Percentiles rank a stretch among this genome's conserved stretches.
Evolutionary conservation across 2,797 vertebrate genomes (phyloP).

Genomic region (Garrulus glandarius): DNA sequence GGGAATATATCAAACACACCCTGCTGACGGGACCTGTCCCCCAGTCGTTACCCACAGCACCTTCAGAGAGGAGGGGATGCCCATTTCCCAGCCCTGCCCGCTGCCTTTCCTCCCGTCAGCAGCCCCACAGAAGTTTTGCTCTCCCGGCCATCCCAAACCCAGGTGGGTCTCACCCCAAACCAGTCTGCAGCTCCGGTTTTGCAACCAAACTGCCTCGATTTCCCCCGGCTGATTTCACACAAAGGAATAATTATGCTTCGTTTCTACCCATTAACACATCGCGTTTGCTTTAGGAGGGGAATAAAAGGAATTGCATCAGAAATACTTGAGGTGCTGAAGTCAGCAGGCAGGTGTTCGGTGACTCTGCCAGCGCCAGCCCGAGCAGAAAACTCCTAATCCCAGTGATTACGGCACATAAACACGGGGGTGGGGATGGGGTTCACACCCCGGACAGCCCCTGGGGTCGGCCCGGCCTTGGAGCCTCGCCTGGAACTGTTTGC

Average conservation of each 20-base stretch:
- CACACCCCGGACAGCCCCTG: neutral
- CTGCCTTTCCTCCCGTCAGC: neutral
- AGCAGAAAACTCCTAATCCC: neutral
- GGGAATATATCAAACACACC: neutral
- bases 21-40: neutral
- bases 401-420: neutral
- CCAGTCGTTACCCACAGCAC: neutral
- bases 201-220: neutral
- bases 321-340: constrained; percentile 31
- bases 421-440: neutral
- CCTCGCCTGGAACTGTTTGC: neutral
- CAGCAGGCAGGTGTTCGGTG: constrained; percentile 13
- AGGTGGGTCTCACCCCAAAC: neutral
- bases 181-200: neutral
- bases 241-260: neutral
- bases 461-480: neutral
- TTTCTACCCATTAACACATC: neutral
- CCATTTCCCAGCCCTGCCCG: neutral
- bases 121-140: neutral
- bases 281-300: neutral
- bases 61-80: neutral
- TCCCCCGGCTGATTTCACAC: neutral
- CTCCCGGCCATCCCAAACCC: fast-evolving
- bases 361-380: neutral
- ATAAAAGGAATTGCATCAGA: neutral